A percentile compares a stretch with the other conserved stretches of the same genome.
Evolutionary conservation across 1,140 invertebrate species (phyloP).

Genomic region (Tetranychus urticae): DNA sequence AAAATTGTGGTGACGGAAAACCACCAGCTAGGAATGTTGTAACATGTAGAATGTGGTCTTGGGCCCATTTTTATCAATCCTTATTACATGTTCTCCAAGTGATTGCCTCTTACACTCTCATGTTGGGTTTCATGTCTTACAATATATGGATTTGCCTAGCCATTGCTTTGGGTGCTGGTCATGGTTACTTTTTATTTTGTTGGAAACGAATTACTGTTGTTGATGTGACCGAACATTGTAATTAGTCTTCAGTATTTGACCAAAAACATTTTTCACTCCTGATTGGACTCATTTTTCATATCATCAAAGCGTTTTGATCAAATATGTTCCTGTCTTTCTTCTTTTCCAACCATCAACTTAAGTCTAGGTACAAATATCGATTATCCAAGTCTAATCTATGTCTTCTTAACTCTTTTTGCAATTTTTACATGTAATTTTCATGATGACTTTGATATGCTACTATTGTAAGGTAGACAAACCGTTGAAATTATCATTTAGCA

Average conservation of each 20-base stretch:
- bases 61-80: conserved; percentile 40
- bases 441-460: too few relatives aligned
- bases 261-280: too few relatives aligned
- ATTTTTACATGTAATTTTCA: too few relatives aligned
- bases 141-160: conserved; percentile 27
- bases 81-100: conserved; percentile 45
- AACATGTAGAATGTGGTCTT: conserved; percentile 1
- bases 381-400: too few relatives aligned
- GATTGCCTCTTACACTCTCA: conserved; percentile 24
- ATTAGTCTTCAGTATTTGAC: not conserved
- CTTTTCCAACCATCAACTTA: too few relatives aligned
- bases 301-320: too few relatives aligned
- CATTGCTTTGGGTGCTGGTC: conserved; percentile 23
- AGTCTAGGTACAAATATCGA: too few relatives aligned
- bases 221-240: not conserved
- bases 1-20: not conserved
- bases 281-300: too few relatives aligned
- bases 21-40: not conserved
- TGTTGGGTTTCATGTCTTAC: conserved; percentile 31
- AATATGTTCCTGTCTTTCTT: too few relatives aligned
- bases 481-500: too few relatives aligned
- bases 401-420: too few relatives aligned
- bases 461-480: too few relatives aligned
- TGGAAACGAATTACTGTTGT: not conserved
- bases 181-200: conserved; percentile 20